These are phyloP conservation scores for Apis florea DNA, from an alignment of 1,140 invertebrate genomes.

Conservation along the genomic window DNA sequence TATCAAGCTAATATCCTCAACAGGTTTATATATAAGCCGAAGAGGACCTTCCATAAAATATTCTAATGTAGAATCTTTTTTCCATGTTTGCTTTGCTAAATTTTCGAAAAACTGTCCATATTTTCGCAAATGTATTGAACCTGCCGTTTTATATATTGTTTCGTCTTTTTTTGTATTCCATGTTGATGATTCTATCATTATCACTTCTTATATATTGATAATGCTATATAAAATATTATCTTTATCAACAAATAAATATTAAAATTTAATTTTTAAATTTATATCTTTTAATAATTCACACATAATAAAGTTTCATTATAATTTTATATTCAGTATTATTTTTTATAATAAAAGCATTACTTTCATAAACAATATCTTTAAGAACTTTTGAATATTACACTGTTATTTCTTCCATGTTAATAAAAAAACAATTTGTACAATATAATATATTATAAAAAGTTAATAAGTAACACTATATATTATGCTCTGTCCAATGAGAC, in stretches of 20 bases:
- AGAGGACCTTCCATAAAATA: conserved; percentile 80
- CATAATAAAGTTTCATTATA: neutral
- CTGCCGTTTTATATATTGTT: conserved; percentile 81
- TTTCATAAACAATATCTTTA: neutral
- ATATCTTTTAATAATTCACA: neutral
- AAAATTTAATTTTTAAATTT: neutral
- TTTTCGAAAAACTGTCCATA: conserved; percentile 89
- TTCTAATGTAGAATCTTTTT: conserved; percentile 74
- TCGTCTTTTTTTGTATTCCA: conserved; percentile 75
- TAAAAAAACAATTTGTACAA: neutral
- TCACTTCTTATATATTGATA: neutral
- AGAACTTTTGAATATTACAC: neutral
- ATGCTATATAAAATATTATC: neutral
- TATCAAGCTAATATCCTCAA: conserved; percentile 85
- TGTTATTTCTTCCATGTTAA: neutral
- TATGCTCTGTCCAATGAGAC: neutral
- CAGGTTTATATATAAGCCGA: conserved; percentile 82
- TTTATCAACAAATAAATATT: neutral
- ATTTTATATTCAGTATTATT: neutral
- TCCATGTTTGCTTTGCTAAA: conserved; percentile 79
- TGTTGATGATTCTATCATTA: conserved; percentile 74
- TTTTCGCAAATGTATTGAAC: conserved; percentile 83
- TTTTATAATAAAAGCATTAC: neutral
- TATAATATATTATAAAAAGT: neutral
- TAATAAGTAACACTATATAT: neutral